Percentiles rank a stretch among this genome's conserved stretches.
Evolutionary conservation across 2,113 vertebrate genomes (phyloP).

Genomic region (Zosterops borbonicus): DNA sequence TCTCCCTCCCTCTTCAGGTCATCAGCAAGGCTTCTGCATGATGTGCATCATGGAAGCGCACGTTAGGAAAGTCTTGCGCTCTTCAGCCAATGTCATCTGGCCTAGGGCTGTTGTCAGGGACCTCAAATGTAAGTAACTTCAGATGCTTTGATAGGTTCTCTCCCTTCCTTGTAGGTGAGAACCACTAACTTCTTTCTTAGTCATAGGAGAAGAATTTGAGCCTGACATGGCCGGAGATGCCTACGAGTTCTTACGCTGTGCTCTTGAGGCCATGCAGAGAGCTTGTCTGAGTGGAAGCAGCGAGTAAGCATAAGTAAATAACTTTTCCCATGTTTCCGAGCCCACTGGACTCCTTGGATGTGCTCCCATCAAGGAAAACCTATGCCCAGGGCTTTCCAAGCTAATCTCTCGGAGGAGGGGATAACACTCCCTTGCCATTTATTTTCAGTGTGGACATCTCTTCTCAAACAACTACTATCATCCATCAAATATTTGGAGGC

Average conservation of each 20-base stretch:
- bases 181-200: neutral
- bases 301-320: neutral
- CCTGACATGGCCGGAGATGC: neutral
- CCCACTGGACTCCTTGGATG: neutral
- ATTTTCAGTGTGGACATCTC: neutral
- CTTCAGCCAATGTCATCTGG: slow-evolving; percentile 86
- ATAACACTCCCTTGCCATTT: neutral
- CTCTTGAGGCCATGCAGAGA: neutral
- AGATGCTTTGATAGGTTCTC: neutral
- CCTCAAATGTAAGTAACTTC: slow-evolving; percentile 79
- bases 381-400: neutral
- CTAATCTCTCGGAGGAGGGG: neutral
- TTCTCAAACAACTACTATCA: neutral
- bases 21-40: slow-evolving; percentile 88
- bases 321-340: neutral
- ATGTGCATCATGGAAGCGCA: slow-evolving; percentile 94
- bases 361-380: neutral
- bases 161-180: neutral
- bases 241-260: neutral
- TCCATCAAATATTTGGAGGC: slow-evolving; percentile 13
- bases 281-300: neutral
- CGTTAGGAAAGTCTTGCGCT: slow-evolving; percentile 82
- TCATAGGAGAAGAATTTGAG: slow-evolving; percentile 4
- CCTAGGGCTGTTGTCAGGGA: slow-evolving; percentile 84
- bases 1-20: slow-evolving; percentile 70